These are phyloP conservation scores for Taenioides sp. DNA, from an alignment of 2,797 vertebrate species.

Conservation along the genomic window DNA sequence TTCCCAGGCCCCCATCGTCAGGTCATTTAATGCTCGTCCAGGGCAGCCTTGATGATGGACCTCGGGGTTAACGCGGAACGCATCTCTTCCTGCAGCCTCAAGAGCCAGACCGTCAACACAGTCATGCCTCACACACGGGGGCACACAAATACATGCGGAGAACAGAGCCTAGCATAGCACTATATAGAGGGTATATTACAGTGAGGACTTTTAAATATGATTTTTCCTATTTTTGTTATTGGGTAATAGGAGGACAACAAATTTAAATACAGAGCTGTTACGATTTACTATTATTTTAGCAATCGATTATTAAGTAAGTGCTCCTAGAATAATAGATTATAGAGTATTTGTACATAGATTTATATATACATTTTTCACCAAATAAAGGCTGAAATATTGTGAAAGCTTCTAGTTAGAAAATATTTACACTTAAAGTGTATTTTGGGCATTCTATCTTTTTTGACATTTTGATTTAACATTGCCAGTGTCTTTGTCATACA, in stretches of 20 bases:
- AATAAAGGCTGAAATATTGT: too few relatives aligned
- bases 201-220: neutral
- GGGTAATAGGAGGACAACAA: neutral
- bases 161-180: neutral
- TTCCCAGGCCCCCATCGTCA: conserved; percentile 71
- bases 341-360: neutral
- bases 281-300: too few relatives aligned
- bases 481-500: too few relatives aligned
- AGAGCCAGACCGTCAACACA: conserved; percentile 22
- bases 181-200: too few relatives aligned
- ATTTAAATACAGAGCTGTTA: too few relatives aligned
- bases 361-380: neutral
- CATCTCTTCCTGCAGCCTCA: conserved; percentile 46
- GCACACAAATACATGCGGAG: conserved; percentile 2
- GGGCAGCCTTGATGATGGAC: conserved; percentile 58
- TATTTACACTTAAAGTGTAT: too few relatives aligned
- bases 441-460: too few relatives aligned
- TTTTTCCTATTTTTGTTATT: neutral
- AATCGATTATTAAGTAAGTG: too few relatives aligned
- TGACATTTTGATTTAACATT: too few relatives aligned
- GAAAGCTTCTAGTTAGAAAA: too few relatives aligned
- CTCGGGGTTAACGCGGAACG: conserved; percentile 62
- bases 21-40: conserved; percentile 67
- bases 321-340: too few relatives aligned
- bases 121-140: conserved; percentile 15